Evolutionary conservation across 2,888 invertebrate genomes (phyloP).

Genomic region (Melieria crassipennis): DNA sequence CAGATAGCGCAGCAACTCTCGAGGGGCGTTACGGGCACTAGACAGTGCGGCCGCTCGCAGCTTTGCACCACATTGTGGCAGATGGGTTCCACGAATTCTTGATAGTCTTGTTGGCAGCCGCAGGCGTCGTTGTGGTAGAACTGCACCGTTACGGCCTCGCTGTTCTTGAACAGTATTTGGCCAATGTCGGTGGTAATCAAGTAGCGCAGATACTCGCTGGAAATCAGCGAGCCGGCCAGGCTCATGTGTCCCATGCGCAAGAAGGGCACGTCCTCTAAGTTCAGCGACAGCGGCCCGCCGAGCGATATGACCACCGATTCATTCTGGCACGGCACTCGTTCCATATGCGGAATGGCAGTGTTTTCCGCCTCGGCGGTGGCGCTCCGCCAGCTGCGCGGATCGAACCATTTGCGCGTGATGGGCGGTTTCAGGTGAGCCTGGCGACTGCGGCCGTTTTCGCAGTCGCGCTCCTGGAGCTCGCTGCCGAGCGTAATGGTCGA

Average conservation of each 20-base stretch:
- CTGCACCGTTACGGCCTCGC: slow-evolving; percentile 51
- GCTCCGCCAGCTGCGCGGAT: slow-evolving; percentile 58
- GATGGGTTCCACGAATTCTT: slow-evolving; percentile 52
- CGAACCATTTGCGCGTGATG: slow-evolving; percentile 58
- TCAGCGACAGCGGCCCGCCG: slow-evolving; percentile 53
- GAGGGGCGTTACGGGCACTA: slow-evolving; percentile 56
- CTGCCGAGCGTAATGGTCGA: slow-evolving; percentile 49
- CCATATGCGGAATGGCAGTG: slow-evolving; percentile 55
- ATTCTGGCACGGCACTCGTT: slow-evolving; percentile 61
- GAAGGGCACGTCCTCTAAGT: slow-evolving; percentile 56
- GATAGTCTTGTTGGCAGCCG: slow-evolving; percentile 59
- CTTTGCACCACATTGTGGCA: slow-evolving; percentile 55
- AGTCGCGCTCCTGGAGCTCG: slow-evolving; percentile 41
- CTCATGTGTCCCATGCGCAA: slow-evolving; percentile 57
- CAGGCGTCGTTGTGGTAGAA: slow-evolving; percentile 59
- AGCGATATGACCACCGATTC: slow-evolving; percentile 56
- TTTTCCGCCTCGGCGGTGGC: slow-evolving; percentile 32
- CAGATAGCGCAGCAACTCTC: slow-evolving; percentile 63
- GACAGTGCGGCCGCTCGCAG: slow-evolving; percentile 59
- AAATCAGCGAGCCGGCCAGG: slow-evolving; percentile 57
- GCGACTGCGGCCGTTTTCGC: slow-evolving; percentile 48
- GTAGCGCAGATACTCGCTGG: slow-evolving; percentile 53
- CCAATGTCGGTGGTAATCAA: slow-evolving; percentile 60
- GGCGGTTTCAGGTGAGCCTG: slow-evolving; percentile 50
- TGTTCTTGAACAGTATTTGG: slow-evolving; percentile 58